phyloP scores from a whole-genome alignment of 2,888 invertebrate species.

The Homarus gammarus region DNA sequence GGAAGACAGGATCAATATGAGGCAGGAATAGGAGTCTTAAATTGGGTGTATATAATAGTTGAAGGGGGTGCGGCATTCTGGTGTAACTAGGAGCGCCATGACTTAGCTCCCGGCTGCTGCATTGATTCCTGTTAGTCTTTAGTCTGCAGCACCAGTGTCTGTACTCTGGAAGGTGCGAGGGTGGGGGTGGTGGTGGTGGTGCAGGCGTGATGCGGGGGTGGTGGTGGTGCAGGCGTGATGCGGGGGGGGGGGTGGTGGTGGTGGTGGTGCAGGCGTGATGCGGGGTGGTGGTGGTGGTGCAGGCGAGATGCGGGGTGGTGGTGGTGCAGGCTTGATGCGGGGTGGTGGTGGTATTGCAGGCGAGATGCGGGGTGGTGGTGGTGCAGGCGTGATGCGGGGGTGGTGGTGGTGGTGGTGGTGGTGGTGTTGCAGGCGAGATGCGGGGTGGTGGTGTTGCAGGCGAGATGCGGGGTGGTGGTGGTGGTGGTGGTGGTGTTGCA shows the following conservation, averaged over 20 bases:
- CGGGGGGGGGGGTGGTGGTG: too few relatives aligned
- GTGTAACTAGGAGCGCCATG: too few relatives aligned
- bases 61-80: too few relatives aligned
- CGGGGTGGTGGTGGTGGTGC: too few relatives aligned
- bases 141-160: too few relatives aligned
- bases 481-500: not conserved
- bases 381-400: not conserved
- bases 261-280: not conserved
- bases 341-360: not conserved
- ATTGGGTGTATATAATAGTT: too few relatives aligned
- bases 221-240: not conserved
- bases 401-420: not conserved
- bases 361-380: not conserved
- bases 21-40: too few relatives aligned
- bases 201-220: not conserved
- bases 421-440: not conserved
- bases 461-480: not conserved
- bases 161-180: not conserved
- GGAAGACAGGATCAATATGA: too few relatives aligned
- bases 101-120: too few relatives aligned
- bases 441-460: not conserved
- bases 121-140: too few relatives aligned
- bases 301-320: too few relatives aligned
- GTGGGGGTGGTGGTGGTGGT: not conserved
- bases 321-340: not conserved